phyloP scores from a whole-genome alignment of 2,888 invertebrate genomes.

The Malthinus seriepunctatus region DNA sequence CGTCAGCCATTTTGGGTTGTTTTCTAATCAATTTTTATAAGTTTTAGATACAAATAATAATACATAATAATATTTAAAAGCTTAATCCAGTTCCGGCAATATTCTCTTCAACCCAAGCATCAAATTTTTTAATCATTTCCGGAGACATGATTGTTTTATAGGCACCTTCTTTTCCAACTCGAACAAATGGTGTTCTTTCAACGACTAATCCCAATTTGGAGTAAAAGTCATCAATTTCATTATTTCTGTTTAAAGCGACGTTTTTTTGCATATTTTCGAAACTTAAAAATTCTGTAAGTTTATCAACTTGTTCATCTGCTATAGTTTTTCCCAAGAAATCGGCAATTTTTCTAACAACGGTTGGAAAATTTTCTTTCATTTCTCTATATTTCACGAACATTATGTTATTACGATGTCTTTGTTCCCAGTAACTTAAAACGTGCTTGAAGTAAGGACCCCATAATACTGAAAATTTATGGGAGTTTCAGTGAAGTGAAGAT shows the following conservation, averaged over 20 bases:
- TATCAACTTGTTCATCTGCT: slow-evolving; percentile 65
- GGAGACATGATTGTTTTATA: slow-evolving; percentile 6
- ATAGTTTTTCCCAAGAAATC: slow-evolving; percentile 40
- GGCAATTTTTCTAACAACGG: slow-evolving; percentile 25
- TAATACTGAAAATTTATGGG: slow-evolving; percentile 56
- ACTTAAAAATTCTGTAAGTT: slow-evolving; percentile 44
- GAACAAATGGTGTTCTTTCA: slow-evolving; percentile 22
- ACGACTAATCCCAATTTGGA: slow-evolving; percentile 32
- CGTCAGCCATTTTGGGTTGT: too few species aligned
- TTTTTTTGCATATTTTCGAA: slow-evolving; percentile 61
- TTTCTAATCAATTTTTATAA: too few species aligned
- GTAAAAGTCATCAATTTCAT: neutral
- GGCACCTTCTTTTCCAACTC: slow-evolving; percentile 3
- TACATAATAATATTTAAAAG: too few species aligned
- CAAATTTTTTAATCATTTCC: slow-evolving; percentile 6
- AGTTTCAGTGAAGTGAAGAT: neutral
- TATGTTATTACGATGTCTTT: slow-evolving; percentile 64
- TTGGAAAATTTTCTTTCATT: slow-evolving; percentile 57
- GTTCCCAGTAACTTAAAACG: slow-evolving; percentile 70
- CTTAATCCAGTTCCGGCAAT: neutral
- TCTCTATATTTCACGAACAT: slow-evolving; percentile 77
- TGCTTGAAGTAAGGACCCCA: slow-evolving; percentile 77
- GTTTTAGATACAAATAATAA: too few species aligned
- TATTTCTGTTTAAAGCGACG: slow-evolving; percentile 60
- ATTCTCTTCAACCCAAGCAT: neutral